phyloP scores from a whole-genome alignment of 1,140 invertebrate genomes.

The Drosophila simulans region DNA sequence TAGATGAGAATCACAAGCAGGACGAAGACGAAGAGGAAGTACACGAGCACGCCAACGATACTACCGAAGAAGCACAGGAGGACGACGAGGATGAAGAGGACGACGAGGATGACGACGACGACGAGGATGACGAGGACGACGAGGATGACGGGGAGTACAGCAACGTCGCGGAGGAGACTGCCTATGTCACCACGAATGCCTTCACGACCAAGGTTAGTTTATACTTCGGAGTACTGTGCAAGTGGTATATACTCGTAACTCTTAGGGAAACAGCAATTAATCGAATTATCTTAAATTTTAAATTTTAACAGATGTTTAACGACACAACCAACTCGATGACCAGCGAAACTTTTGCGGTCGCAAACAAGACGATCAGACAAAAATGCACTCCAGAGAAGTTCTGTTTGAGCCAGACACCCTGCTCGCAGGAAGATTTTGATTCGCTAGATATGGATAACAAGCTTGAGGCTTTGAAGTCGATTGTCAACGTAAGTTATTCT shows the following conservation, averaged over 20 bases:
- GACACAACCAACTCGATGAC: slow-evolving; percentile 33
- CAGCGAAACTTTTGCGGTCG: slow-evolving; percentile 53
- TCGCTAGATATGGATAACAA: slow-evolving; percentile 59
- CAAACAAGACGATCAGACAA: slow-evolving; percentile 10
- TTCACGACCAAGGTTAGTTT: slow-evolving; percentile 59
- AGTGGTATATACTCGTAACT: no score
- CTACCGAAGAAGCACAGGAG: slow-evolving; percentile 54
- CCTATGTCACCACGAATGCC: slow-evolving; percentile 66
- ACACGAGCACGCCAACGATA: slow-evolving; percentile 76
- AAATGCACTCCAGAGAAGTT: slow-evolving; percentile 60
- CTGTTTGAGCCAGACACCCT: slow-evolving; percentile 71
- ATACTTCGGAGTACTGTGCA: background rate
- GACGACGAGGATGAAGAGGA: slow-evolving; percentile 51
- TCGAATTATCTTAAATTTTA: no score
- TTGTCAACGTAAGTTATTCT: slow-evolving; percentile 63
- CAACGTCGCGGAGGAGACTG: slow-evolving; percentile 57
- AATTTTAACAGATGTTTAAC: slow-evolving; percentile 42
- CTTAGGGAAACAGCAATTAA: background rate
- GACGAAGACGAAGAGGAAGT: slow-evolving; percentile 55
- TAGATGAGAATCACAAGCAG: slow-evolving; percentile 20
- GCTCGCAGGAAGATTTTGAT: slow-evolving; percentile 67
- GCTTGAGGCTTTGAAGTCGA: slow-evolving; percentile 75
- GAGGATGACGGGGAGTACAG: slow-evolving; percentile 58
- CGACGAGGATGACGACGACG: slow-evolving; percentile 44
- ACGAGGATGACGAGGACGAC: slow-evolving; percentile 50